A percentile compares a stretch with the other conserved stretches of the same genome.
phyloP scores from a whole-genome alignment of 2,888 invertebrate species.

The Agonum fuliginosum region DNA sequence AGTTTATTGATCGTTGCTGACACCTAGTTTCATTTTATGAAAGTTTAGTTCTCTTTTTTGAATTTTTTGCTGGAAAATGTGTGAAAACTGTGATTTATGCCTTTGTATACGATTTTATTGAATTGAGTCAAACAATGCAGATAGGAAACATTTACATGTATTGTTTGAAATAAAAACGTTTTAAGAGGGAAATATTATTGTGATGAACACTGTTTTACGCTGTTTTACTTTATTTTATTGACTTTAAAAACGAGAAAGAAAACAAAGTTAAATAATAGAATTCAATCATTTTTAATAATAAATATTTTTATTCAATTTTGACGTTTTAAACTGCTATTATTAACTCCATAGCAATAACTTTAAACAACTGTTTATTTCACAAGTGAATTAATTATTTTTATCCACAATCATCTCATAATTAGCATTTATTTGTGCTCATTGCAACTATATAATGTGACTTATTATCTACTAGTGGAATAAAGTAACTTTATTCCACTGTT shows the following conservation, averaged over 20 bases:
- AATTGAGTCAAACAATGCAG: slow-evolving; percentile 29
- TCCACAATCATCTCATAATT: no score
- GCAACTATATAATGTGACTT: no score
- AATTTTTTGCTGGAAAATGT: slow-evolving; percentile 29
- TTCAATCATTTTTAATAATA: no score
- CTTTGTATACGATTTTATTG: slow-evolving; percentile 34
- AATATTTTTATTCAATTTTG: no score
- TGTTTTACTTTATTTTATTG: slow-evolving; percentile 7
- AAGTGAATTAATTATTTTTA: no score
- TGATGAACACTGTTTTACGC: slow-evolving; percentile 3
- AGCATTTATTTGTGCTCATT: no score
- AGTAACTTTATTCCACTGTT: no score
- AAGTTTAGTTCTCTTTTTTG: slow-evolving; percentile 33
- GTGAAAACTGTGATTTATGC: slow-evolving; percentile 42
- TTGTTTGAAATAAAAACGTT: slow-evolving; percentile 29
- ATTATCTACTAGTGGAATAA: no score
- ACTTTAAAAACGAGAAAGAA: not conserved
- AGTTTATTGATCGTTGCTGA: slow-evolving; percentile 29
- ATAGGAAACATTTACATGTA: slow-evolving; percentile 35
- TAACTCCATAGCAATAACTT: no score
- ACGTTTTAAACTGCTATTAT: no score
- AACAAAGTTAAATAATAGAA: not conserved
- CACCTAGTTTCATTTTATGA: slow-evolving; percentile 38
- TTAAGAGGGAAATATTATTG: slow-evolving; percentile 21
- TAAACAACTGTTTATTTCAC: no score